Evolutionary conservation across 2,113 vertebrate species (phyloP).

Genomic region (Carassius gibelio): DNA sequence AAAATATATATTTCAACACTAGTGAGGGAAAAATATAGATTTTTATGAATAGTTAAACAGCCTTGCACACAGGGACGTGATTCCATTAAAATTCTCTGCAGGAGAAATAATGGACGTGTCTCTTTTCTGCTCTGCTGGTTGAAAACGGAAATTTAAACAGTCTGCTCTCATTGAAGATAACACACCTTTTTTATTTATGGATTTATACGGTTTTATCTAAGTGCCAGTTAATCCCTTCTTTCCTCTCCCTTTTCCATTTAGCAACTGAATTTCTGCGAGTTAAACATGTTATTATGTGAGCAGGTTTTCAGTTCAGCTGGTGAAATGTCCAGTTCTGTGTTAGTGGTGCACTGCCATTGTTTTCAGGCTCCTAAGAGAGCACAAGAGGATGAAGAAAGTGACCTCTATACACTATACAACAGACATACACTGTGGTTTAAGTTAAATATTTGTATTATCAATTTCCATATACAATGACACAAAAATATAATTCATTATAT

Average conservation of each 20-base stretch:
- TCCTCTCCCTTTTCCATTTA: constrained; percentile 3
- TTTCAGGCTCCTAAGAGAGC: neutral
- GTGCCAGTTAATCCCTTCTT: constrained; percentile 14
- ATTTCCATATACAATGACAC: neutral
- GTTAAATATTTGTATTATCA: neutral
- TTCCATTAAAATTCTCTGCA: constrained; percentile 35
- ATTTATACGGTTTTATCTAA: constrained; percentile 31
- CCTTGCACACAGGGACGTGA: constrained; percentile 21
- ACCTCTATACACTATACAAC: neutral
- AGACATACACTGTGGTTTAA: neutral
- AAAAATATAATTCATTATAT: neutral
- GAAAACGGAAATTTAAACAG: constrained; percentile 27
- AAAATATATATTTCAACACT: constrained; percentile 5
- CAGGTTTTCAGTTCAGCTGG: constrained; percentile 6
- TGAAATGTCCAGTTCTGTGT: neutral
- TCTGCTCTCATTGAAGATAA: constrained; percentile 35
- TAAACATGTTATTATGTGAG: constrained; percentile 8
- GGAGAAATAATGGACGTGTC: constrained; percentile 25
- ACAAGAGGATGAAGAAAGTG: neutral
- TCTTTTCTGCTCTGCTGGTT: constrained; percentile 26
- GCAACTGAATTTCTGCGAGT: neutral
- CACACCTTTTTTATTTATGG: constrained; percentile 33
- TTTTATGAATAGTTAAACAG: constrained; percentile 30
- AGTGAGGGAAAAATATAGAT: neutral
- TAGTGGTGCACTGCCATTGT: neutral